Percentiles rank a stretch among this genome's conserved stretches.
Evolutionary conservation across 1,140 invertebrate genomes (phyloP).

Genomic region (Macrobrachium rosenbergii): DNA sequence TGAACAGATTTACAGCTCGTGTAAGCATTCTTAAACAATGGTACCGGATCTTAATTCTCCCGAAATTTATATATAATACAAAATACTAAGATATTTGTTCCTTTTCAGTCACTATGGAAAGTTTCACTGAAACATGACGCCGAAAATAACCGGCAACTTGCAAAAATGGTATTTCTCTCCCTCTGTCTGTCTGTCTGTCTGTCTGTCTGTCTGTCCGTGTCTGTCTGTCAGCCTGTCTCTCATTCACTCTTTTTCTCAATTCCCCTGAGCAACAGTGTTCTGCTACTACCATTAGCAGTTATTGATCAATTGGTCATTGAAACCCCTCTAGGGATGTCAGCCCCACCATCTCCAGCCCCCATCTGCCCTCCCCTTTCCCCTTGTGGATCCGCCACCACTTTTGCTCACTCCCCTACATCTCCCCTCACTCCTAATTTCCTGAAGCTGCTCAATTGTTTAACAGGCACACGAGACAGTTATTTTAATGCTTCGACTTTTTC

Average conservation of each 20-base stretch:
- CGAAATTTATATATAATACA: too few relatives aligned
- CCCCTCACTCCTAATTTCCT: conserved; percentile 39
- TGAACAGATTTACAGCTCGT: too few relatives aligned
- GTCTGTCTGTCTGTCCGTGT: too few relatives aligned
- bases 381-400: background rate
- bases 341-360: background rate
- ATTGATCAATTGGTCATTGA: conserved; percentile 58
- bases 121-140: too few relatives aligned
- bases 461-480: background rate
- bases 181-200: too few relatives aligned
- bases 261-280: background rate
- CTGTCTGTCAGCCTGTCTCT: too few relatives aligned
- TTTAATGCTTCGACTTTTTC: background rate
- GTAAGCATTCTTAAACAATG: too few relatives aligned
- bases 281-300: conserved; percentile 49
- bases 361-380: conserved; percentile 15
- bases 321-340: conserved; percentile 22
- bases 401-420: conserved; percentile 7
- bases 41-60: too few relatives aligned
- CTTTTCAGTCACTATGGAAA: too few relatives aligned
- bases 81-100: too few relatives aligned
- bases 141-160: too few relatives aligned
- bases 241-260: background rate
- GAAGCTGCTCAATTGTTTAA: conserved; percentile 45
- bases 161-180: too few relatives aligned